Percentiles rank a stretch among this genome's conserved stretches.
Evolutionary conservation across 1,140 invertebrate species (phyloP).

Genomic region (Tenebrio molitor): DNA sequence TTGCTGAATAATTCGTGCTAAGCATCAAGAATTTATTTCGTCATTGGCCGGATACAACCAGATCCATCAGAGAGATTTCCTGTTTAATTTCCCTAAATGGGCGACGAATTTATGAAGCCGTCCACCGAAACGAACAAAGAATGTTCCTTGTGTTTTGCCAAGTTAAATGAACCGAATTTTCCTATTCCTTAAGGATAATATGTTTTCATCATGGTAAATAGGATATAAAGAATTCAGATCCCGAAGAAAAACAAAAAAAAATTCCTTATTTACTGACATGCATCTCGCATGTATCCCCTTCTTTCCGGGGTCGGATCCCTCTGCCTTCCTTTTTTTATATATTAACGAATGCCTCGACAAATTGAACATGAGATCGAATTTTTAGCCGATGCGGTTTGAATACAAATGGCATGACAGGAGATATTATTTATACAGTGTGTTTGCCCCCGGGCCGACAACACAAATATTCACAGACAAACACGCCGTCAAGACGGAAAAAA

Average conservation of each 20-base stretch:
- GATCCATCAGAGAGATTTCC: conserved; percentile 20
- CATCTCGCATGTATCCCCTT: conserved; percentile 39
- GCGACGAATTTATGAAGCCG: conserved; percentile 19
- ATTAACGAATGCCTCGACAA: conserved; percentile 40
- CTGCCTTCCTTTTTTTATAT: conserved; percentile 23
- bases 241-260: conserved; percentile 43
- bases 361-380: conserved; percentile 39
- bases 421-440: conserved; percentile 32
- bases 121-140: conserved; percentile 16
- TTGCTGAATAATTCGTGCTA: conserved; percentile 8
- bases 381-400: conserved; percentile 35
- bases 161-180: conserved; percentile 47
- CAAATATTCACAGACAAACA: conserved; percentile 27
- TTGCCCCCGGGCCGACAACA: background rate
- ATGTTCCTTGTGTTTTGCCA: conserved; percentile 22
- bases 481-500: background rate
- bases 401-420: conserved; percentile 27
- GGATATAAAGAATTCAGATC: conserved; percentile 44
- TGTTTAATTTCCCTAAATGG: conserved; percentile 19
- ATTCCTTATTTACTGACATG: conserved; percentile 43
- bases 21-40: conserved; percentile 22
- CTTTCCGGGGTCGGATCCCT: background rate
- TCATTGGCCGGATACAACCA: conserved; percentile 9
- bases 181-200: conserved; percentile 42
- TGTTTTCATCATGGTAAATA: conserved; percentile 44